These are phyloP conservation scores for Parauchenoglanis punctatus DNA, from an alignment of 2,797 vertebrate species.

Conservation along the genomic window DNA sequence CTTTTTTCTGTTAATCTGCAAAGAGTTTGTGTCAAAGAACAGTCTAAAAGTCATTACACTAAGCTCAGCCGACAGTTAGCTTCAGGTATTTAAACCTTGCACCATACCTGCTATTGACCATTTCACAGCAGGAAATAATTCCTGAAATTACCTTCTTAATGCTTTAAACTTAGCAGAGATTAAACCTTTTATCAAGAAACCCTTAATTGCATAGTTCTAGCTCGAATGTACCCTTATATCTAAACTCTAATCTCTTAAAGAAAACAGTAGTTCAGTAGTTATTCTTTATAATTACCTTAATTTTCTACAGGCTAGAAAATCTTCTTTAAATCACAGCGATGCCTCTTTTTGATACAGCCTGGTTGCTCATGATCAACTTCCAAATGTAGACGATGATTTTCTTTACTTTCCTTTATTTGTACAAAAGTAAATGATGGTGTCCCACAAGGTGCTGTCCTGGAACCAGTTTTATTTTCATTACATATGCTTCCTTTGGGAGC, in stretches of 20 bases:
- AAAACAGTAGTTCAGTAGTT: not conserved
- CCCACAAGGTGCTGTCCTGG: not conserved
- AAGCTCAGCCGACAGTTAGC: not conserved
- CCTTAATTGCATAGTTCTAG: not conserved
- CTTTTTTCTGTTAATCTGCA: conserved; percentile 15
- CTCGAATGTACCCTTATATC: not conserved
- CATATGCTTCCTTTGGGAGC: not conserved
- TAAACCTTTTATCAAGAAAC: not conserved
- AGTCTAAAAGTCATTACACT: not conserved
- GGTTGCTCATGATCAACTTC: not conserved
- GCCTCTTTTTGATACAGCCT: not conserved
- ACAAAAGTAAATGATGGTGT: not conserved
- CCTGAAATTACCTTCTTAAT: not conserved
- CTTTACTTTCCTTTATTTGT: not conserved
- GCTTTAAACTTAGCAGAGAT: not conserved
- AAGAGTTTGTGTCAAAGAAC: not conserved
- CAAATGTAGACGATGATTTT: not conserved
- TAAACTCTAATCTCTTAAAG: conserved; percentile 2
- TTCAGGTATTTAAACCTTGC: conserved; percentile 5
- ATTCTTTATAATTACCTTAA: not conserved
- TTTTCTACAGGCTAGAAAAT: not conserved
- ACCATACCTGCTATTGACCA: not conserved
- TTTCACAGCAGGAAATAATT: conserved; percentile 9
- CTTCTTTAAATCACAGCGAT: not conserved
- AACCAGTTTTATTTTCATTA: not conserved